A percentile compares a stretch with the other conserved stretches of the same genome.
Conservation (phyloP, 2,113 vertebrate species). For the Galeopterus variegatus region DNA sequence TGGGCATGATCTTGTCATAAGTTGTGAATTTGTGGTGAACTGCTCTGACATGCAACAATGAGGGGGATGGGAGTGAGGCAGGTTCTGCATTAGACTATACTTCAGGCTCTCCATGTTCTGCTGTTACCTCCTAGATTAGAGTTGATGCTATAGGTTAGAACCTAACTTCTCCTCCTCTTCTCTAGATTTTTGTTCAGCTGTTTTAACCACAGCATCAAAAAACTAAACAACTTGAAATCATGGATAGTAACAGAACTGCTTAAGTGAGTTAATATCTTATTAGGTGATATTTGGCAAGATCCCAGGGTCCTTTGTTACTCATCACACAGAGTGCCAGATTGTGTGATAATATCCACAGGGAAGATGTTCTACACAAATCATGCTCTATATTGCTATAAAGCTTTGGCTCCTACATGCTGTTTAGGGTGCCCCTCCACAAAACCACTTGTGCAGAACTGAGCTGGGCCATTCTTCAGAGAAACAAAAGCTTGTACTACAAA, state of each 20-base stretch:
- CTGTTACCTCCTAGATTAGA: background rate
- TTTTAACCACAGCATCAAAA: background rate
- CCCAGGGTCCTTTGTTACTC: background rate
- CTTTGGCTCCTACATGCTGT: background rate
- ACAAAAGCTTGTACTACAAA: background rate
- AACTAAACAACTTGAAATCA: background rate
- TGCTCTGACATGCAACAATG: background rate
- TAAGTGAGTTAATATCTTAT: conserved; percentile 16
- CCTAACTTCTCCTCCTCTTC: background rate
- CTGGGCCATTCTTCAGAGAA: background rate
- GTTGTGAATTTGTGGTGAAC: background rate
- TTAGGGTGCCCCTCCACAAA: background rate
- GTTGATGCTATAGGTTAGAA: background rate
- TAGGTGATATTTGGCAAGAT: background rate
- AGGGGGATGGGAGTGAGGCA: background rate
- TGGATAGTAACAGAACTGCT: background rate
- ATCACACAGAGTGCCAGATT: background rate
- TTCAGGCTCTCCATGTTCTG: background rate
- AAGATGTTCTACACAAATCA: background rate
- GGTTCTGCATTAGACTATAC: background rate
- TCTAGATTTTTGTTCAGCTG: background rate
- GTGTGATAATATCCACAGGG: conserved; percentile 34
- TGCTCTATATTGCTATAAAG: background rate
- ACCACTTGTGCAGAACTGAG: background rate
- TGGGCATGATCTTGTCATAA: background rate